These are phyloP conservation scores for Parus major DNA, from an alignment of 2,113 vertebrate genomes.

Conservation along the genomic window DNA sequence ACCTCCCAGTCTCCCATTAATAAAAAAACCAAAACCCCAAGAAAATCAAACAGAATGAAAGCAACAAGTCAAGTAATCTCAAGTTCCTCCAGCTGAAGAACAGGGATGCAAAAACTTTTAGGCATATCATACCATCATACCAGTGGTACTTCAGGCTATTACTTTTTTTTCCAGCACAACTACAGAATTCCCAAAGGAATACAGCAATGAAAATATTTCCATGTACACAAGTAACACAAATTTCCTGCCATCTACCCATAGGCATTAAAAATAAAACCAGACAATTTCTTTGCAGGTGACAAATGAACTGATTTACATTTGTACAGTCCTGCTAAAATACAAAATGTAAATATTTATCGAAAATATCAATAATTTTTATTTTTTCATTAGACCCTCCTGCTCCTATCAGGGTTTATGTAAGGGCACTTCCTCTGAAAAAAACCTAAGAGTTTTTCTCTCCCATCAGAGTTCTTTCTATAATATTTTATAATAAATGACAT, in stretches of 20 bases:
- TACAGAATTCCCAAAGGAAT: conserved; percentile 1
- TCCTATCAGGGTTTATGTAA: background rate
- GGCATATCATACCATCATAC: background rate
- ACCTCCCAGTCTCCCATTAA: background rate
- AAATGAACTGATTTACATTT: background rate
- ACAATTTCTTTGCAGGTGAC: background rate
- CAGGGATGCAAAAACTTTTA: background rate
- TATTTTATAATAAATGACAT: background rate
- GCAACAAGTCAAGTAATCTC: background rate
- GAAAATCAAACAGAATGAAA: background rate
- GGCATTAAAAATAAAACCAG: background rate
- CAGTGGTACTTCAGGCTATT: background rate
- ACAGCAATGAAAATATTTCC: background rate
- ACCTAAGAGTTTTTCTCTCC: background rate
- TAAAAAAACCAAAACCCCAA: background rate
- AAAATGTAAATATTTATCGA: background rate
- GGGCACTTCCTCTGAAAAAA: background rate
- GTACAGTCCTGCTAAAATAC: background rate
- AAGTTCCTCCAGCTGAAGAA: background rate
- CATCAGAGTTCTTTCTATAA: background rate
- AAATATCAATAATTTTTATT: background rate
- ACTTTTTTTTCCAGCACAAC: background rate
- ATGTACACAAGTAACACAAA: background rate
- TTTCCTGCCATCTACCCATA: background rate
- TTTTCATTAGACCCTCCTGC: background rate